Percentiles rank a stretch among this genome's conserved stretches.
phyloP scores from a whole-genome alignment of 1,140 invertebrate species.

The Arctopsyche grandis region DNA sequence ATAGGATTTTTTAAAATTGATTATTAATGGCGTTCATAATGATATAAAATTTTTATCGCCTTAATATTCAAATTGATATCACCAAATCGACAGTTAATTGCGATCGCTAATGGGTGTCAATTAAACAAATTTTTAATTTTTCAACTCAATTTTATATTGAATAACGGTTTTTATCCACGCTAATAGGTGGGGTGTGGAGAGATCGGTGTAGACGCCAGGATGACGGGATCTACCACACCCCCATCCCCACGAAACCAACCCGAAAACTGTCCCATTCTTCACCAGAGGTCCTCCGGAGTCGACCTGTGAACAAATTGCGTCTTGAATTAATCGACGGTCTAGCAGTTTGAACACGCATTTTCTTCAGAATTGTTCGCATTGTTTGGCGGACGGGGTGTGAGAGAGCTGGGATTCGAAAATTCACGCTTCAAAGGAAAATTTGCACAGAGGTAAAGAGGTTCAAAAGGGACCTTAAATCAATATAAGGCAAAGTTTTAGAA shows the following conservation, averaged over 20 bases:
- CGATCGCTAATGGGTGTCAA: not conserved
- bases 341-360: not conserved
- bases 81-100: too few species aligned
- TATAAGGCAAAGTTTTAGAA: not conserved
- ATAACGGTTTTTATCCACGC: constrained; percentile 53
- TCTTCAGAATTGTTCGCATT: not conserved
- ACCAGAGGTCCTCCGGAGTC: constrained; percentile 47
- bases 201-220: constrained; percentile 56
- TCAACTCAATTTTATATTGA: constrained; percentile 50
- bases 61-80: too few species aligned
- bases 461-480: not conserved
- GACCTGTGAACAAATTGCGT: constrained; percentile 23
- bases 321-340: not conserved
- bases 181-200: constrained; percentile 55
- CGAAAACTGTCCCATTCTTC: constrained; percentile 4
- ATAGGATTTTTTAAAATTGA: too few species aligned
- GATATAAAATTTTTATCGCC: too few species aligned
- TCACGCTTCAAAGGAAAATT: too few species aligned
- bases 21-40: too few species aligned
- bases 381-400: not conserved
- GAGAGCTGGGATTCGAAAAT: not conserved
- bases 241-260: constrained; percentile 43
- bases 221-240: constrained; percentile 36
- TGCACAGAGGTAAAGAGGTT: too few species aligned
- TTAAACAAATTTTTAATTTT: not conserved